These are phyloP conservation scores for Eristalis tenax DNA, from an alignment of 2,888 invertebrate genomes.

Conservation along the genomic window DNA sequence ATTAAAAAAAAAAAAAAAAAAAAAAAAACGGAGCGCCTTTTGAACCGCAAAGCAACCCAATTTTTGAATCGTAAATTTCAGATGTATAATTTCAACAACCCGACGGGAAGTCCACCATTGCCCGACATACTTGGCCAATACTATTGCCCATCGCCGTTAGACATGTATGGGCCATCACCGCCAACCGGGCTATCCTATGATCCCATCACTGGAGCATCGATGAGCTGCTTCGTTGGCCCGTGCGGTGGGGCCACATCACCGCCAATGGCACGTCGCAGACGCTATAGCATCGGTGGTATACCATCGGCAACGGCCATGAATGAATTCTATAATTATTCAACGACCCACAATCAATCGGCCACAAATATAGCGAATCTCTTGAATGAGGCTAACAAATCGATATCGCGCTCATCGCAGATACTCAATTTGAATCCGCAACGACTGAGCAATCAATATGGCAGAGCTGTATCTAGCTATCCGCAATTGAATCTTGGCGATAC, in stretches of 20 bases:
- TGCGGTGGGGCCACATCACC: slow-evolving; percentile 76
- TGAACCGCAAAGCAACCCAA: slow-evolving; percentile 71
- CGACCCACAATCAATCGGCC: slow-evolving; percentile 78
- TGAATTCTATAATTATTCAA: slow-evolving; percentile 79
- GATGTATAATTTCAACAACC: slow-evolving; percentile 81
- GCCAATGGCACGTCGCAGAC: slow-evolving; percentile 77
- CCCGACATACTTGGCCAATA: slow-evolving; percentile 81
- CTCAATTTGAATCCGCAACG: slow-evolving; percentile 79
- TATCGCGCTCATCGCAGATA: slow-evolving; percentile 81
- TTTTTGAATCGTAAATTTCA: slow-evolving; percentile 81
- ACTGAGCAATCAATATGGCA: slow-evolving; percentile 77
- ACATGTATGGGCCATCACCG: slow-evolving; percentile 77
- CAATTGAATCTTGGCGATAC: slow-evolving; percentile 79
- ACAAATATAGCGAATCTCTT: slow-evolving; percentile 81
- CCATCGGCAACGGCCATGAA: slow-evolving; percentile 81
- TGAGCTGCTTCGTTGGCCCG: slow-evolving; percentile 52
- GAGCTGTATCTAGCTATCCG: slow-evolving; percentile 80
- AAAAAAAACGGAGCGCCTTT: slow-evolving; percentile 71
- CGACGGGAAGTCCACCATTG: slow-evolving; percentile 80
- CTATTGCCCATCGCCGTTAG: slow-evolving; percentile 75
- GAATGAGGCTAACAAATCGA: slow-evolving; percentile 81
- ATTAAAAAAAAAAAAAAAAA: slow-evolving; percentile 62
- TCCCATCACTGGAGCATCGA: slow-evolving; percentile 73
- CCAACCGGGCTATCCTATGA: slow-evolving; percentile 76
- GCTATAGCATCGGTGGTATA: slow-evolving; percentile 81